Conservation (phyloP, 1,140 invertebrate genomes). For the Drosophila nannoptera region DNA sequence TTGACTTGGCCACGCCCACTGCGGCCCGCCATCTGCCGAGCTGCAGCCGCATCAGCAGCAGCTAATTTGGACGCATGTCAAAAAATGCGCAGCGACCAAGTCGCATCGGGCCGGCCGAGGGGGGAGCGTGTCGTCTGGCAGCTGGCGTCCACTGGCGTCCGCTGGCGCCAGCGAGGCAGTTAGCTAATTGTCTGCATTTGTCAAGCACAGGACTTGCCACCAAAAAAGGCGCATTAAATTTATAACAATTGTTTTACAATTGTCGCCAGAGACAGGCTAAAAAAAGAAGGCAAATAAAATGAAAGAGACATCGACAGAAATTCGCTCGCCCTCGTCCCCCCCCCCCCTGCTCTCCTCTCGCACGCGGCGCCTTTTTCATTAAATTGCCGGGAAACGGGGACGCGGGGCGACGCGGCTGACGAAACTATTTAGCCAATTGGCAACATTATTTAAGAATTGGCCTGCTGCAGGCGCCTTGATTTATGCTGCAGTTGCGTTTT, state of each 20-base stretch:
- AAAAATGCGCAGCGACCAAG: conserved; percentile 39
- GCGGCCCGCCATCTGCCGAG: not conserved
- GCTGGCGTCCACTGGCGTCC: conserved; percentile 52
- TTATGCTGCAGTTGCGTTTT: conserved; percentile 60
- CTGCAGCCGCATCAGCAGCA: not conserved
- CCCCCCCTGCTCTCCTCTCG: not conserved
- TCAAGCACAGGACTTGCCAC: conserved; percentile 57
- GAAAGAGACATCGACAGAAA: conserved; percentile 11
- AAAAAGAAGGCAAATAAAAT: not conserved
- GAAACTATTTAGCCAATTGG: conserved; percentile 72
- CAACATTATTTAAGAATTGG: conserved; percentile 59
- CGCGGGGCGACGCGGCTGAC: conserved; percentile 28
- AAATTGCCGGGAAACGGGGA: conserved; percentile 50
- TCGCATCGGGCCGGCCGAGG: conserved; percentile 13
- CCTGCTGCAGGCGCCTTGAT: conserved; percentile 49
- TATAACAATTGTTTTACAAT: conserved; percentile 75
- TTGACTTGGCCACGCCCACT: not conserved
- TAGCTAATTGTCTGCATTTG: conserved; percentile 76
- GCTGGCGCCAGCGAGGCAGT: conserved; percentile 69
- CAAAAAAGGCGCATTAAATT: conserved; percentile 61
- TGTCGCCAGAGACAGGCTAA: conserved; percentile 35
- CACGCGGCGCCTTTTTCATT: conserved; percentile 35
- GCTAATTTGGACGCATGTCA: conserved; percentile 48
- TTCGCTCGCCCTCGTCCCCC: not conserved
- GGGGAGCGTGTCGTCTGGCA: conserved; percentile 6